Evolutionary conservation across 2,113 vertebrate species (phyloP).

Genomic region (Odobenus rosmarus): DNA sequence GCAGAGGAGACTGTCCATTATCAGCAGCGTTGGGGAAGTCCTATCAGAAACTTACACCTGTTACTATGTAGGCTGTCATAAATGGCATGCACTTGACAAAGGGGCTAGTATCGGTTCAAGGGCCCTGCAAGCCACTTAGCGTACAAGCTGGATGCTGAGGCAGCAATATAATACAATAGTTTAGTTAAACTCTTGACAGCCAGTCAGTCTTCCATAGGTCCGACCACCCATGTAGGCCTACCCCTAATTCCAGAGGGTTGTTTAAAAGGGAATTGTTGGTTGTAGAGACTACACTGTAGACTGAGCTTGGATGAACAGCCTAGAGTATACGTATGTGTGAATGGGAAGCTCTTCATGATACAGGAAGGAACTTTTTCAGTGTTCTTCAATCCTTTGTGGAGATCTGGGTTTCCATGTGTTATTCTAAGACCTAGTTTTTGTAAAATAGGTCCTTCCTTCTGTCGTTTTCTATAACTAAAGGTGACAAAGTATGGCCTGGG

Average conservation of each 20-base stretch:
- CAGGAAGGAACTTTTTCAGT: background rate
- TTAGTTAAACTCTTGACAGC: background rate
- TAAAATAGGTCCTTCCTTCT: background rate
- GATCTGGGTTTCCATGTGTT: background rate
- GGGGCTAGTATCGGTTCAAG: background rate
- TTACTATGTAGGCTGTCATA: background rate
- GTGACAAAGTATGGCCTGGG: background rate
- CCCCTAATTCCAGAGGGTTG: background rate
- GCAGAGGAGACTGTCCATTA: background rate
- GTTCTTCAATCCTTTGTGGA: background rate
- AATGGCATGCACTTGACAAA: background rate
- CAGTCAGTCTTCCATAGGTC: rapidly evolving
- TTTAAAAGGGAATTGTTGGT: background rate
- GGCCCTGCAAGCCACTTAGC: background rate
- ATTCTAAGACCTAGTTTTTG: background rate
- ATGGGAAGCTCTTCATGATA: background rate
- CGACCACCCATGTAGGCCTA: rapidly evolving
- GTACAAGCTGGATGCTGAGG: background rate
- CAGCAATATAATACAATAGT: background rate
- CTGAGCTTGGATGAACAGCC: background rate
- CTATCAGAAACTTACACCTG: background rate
- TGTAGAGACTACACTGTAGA: background rate
- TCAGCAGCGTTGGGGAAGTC: background rate
- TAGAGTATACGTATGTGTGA: rapidly evolving
- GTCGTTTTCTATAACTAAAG: background rate